Percentiles rank a stretch among this genome's conserved stretches.
phyloP scores from a whole-genome alignment of 2,797 vertebrate species.

The Cetoscarus ocellatus region DNA sequence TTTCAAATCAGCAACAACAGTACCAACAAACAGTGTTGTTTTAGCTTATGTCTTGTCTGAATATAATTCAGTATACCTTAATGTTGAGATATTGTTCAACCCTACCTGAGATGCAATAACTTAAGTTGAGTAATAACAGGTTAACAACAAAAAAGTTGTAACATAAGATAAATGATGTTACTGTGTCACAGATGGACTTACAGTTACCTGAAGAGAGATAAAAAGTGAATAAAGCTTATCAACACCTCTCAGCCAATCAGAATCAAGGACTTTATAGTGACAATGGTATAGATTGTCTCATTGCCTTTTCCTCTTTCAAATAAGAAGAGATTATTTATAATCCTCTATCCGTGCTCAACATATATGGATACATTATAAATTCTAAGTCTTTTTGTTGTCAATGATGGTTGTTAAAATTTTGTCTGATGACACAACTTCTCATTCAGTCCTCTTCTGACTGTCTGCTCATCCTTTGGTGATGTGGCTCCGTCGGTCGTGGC shows the following conservation, averaged over 20 bases:
- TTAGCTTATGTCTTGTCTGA: too few species aligned
- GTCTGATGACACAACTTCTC: neutral
- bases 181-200: neutral
- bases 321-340: neutral
- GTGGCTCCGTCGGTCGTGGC: conserved; percentile 35
- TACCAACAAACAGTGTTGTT: too few species aligned
- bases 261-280: neutral
- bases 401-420: conserved; percentile 16
- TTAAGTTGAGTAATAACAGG: too few species aligned
- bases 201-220: neutral
- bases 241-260: neutral
- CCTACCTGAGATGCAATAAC: too few species aligned
- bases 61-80: too few species aligned
- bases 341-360: neutral
- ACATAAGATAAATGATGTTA: neutral
- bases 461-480: conserved; percentile 44
- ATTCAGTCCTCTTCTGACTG: conserved; percentile 43
- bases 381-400: neutral
- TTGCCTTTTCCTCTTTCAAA: neutral
- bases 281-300: neutral
- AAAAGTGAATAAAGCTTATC: neutral
- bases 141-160: too few species aligned
- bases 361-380: neutral
- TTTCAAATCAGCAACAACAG: too few species aligned
- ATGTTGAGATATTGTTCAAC: too few species aligned